A percentile compares a stretch with the other conserved stretches of the same genome.
phyloP scores from a whole-genome alignment of 2,888 invertebrate species.

The Ypsolopha sequella region DNA sequence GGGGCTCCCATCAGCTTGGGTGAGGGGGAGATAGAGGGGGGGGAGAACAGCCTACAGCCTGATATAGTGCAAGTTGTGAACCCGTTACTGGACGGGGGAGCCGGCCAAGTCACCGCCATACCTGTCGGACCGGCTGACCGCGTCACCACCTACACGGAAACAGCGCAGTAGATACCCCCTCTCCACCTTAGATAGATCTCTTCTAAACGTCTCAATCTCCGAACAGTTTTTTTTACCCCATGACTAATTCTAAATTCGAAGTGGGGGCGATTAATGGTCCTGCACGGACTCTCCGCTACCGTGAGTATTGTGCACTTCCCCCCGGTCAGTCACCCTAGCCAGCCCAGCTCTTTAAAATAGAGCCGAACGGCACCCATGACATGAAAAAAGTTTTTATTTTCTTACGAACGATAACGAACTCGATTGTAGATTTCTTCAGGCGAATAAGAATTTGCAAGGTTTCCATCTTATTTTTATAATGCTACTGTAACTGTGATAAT shows the following conservation, averaged over 20 bases:
- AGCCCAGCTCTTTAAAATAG: too few relatives aligned
- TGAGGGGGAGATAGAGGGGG: slow-evolving; percentile 46
- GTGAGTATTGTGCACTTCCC: too few relatives aligned
- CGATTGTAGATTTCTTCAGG: slow-evolving; percentile 63
- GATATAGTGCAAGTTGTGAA: slow-evolving; percentile 67
- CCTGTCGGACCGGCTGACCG: slow-evolving; percentile 55
- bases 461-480: slow-evolving; percentile 41
- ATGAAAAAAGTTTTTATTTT: neutral
- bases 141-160: slow-evolving; percentile 45
- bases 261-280: too few relatives aligned
- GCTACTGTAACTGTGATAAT: slow-evolving; percentile 68
- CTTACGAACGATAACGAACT: slow-evolving; percentile 16
- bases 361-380: neutral
- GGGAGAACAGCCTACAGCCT: slow-evolving; percentile 68
- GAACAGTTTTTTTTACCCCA: neutral
- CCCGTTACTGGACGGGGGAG: slow-evolving; percentile 57
- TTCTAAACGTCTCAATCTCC: neutral
- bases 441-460: slow-evolving; percentile 32
- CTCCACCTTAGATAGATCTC: slow-evolving; percentile 1
- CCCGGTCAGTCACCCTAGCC: too few relatives aligned
- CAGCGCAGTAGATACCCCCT: slow-evolving; percentile 22
- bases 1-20: slow-evolving; percentile 38
- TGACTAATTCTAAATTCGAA: neutral
- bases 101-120: slow-evolving; percentile 58
- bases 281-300: too few relatives aligned